Conservation (phyloP, 1,140 invertebrate genomes). For the Megalonaias nervosa region DNA sequence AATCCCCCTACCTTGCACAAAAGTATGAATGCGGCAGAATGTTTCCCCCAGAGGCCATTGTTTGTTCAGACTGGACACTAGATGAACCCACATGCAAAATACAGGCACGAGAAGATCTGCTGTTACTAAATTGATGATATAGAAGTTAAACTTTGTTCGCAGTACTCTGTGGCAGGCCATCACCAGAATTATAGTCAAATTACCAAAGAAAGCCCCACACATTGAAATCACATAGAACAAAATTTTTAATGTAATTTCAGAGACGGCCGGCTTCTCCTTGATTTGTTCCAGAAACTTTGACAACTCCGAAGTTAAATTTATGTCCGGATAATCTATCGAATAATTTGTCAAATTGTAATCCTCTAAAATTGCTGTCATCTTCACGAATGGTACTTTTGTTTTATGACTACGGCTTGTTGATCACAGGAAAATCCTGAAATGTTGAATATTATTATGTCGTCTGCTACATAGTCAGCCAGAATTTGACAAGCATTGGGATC, state of each 20-base stretch:
- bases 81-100: slow-evolving; percentile 74
- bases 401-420: too few relatives aligned
- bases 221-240: slow-evolving; percentile 54
- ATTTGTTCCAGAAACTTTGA: too few relatives aligned
- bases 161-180: slow-evolving; percentile 48
- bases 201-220: slow-evolving; percentile 50
- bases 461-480: too few relatives aligned
- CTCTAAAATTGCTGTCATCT: too few relatives aligned
- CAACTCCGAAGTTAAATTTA: too few relatives aligned
- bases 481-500: too few relatives aligned
- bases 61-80: slow-evolving; percentile 59
- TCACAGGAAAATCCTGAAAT: too few relatives aligned
- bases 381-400: too few relatives aligned
- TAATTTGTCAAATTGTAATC: too few relatives aligned
- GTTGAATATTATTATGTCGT: too few relatives aligned
- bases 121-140: slow-evolving; percentile 91
- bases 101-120: slow-evolving; percentile 84
- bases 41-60: slow-evolving; percentile 69
- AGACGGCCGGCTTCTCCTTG: slow-evolving; percentile 12
- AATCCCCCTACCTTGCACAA: slow-evolving; percentile 71
- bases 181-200: slow-evolving; percentile 54
- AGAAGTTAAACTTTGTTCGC: slow-evolving; percentile 81
- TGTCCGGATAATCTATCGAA: too few relatives aligned
- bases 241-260: slow-evolving; percentile 53
- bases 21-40: slow-evolving; percentile 73